Conservation (phyloP, 2,797 vertebrate genomes). For the Spheniscus humboldti region DNA sequence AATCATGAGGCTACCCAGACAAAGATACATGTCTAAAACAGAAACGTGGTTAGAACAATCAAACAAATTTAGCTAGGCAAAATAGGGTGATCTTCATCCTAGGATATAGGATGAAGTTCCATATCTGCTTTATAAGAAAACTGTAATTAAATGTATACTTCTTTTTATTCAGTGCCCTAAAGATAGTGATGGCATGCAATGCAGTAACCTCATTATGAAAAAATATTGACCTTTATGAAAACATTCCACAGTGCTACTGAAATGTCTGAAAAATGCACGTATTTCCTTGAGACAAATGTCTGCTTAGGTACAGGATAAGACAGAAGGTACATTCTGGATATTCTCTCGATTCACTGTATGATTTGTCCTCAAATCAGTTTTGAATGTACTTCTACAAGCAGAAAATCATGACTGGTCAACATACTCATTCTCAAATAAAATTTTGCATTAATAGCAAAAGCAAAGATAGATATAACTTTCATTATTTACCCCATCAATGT, state of each 20-base stretch:
- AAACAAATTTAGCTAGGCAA: neutral
- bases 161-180: neutral
- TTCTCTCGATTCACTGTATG: neutral
- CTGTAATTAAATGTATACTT: neutral
- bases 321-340: neutral
- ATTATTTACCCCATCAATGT: neutral
- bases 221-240: neutral
- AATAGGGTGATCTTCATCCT: neutral
- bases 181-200: neutral
- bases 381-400: neutral
- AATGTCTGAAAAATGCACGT: neutral
- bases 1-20: neutral
- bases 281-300: neutral
- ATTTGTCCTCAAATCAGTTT: neutral
- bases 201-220: neutral
- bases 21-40: neutral
- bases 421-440: neutral
- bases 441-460: neutral
- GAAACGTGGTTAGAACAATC: neutral
- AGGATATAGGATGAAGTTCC: neutral
- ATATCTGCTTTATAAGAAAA: neutral
- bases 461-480: neutral
- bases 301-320: neutral
- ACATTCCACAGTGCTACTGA: neutral
- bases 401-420: neutral